A percentile compares a stretch with the other conserved stretches of the same genome.
These are phyloP conservation scores for Apis laboriosa DNA, from an alignment of 1,140 invertebrate species.

Conservation along the genomic window DNA sequence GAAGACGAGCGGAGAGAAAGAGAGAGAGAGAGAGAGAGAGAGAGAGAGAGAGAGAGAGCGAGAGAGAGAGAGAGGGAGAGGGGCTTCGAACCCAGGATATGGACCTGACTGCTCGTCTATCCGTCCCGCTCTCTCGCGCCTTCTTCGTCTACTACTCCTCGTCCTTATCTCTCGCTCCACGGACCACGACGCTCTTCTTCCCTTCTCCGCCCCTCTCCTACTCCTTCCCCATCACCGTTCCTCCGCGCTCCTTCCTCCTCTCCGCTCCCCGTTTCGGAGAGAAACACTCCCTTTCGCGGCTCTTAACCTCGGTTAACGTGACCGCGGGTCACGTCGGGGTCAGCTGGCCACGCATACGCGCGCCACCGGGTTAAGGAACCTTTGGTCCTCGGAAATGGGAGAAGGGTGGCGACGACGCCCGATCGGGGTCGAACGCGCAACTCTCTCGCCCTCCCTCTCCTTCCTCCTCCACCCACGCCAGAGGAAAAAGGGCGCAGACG, in stretches of 20 bases:
- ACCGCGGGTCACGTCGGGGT: slow-evolving; percentile 51
- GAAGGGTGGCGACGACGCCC: not conserved
- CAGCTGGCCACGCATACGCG: slow-evolving; percentile 48
- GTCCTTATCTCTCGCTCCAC: not conserved
- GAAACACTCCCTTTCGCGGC: slow-evolving; percentile 26
- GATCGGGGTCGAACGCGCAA: not conserved
- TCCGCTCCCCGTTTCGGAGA: no score
- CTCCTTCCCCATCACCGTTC: not conserved
- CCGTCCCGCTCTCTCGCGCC: slow-evolving; percentile 17
- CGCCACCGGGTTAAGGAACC: slow-evolving; percentile 62
- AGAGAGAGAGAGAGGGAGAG: no score
- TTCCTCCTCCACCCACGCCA: no score
- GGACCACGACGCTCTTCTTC: no score
- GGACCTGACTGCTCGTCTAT: slow-evolving; percentile 55
- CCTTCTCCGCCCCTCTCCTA: no score
- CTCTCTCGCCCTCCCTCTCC: not conserved
- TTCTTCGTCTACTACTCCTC: not conserved
- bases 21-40: slow-evolving; percentile 20
- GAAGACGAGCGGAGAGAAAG: slow-evolving; percentile 45
- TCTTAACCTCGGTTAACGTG: slow-evolving; percentile 64
- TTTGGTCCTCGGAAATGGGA: slow-evolving; percentile 20
- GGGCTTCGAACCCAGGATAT: slow-evolving; percentile 62
- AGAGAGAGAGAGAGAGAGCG: no score
- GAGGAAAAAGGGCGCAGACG: slow-evolving; percentile 19
- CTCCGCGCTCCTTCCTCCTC: not conserved